phyloP scores from a whole-genome alignment of 2,113 vertebrate species.

The Aviceda subcristata region DNA sequence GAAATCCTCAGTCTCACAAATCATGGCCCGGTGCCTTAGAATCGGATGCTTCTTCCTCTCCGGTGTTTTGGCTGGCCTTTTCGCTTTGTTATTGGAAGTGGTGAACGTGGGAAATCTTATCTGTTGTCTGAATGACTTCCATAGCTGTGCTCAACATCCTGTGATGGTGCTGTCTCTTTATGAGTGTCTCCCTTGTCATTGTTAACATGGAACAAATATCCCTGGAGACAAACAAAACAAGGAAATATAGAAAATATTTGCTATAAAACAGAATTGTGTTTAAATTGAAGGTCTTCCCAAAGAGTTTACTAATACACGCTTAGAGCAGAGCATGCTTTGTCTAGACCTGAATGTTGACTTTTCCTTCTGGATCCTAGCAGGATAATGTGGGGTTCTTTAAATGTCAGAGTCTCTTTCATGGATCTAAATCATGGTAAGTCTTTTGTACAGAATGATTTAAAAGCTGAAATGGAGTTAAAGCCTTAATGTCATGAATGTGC shows the following conservation, averaged over 20 bases:
- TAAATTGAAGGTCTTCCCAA: background rate
- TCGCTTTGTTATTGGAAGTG: background rate
- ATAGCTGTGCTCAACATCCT: conserved; percentile 31
- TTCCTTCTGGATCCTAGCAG: background rate
- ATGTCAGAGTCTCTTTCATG: background rate
- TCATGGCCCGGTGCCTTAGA: background rate
- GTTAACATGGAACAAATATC: conserved; percentile 31
- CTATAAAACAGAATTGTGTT: background rate
- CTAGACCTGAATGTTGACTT: background rate
- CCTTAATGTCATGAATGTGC: background rate
- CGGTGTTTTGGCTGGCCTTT: background rate
- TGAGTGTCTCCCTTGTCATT: background rate
- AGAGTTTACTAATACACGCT: background rate
- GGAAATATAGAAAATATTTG: conserved; percentile 47
- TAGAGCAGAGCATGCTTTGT: background rate
- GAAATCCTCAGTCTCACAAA: background rate
- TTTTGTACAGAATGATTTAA: background rate
- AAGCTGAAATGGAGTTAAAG: background rate
- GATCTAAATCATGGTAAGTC: background rate
- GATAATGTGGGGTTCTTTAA: background rate
- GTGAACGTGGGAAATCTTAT: conserved; percentile 48
- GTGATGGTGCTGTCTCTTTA: background rate
- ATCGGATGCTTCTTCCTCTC: background rate
- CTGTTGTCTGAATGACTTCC: conserved; percentile 40
- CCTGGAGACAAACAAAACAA: conserved; percentile 40